These are phyloP conservation scores for Sarcophaga bullata DNA, from an alignment of 1,140 invertebrate genomes.

Conservation along the genomic window DNA sequence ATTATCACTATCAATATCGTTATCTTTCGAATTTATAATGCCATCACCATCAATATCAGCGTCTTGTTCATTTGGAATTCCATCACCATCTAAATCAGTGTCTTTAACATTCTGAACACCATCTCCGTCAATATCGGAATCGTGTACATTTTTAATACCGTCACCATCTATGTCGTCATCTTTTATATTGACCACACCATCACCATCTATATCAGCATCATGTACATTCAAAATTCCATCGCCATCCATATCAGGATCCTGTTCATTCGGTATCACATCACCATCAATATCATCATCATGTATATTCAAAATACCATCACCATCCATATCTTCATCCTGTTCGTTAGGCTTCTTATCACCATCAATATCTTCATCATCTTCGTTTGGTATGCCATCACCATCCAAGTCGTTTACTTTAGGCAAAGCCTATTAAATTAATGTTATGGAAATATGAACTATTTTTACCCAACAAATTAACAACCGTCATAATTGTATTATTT, in stretches of 20 bases:
- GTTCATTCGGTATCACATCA: constrained; percentile 59
- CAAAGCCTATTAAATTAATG: constrained; percentile 54
- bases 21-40: constrained; percentile 51
- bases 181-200: constrained; percentile 58
- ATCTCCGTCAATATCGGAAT: constrained; percentile 53
- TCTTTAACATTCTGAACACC: constrained; percentile 47
- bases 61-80: constrained; percentile 42
- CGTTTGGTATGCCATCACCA: constrained; percentile 53
- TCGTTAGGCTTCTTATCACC: constrained; percentile 45
- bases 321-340: constrained; percentile 54
- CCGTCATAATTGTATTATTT: background rate
- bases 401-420: constrained; percentile 54
- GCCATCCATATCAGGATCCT: constrained; percentile 60
- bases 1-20: constrained; percentile 49
- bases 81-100: constrained; percentile 45
- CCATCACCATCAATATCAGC: constrained; percentile 50
- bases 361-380: constrained; percentile 42
- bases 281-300: constrained; percentile 63
- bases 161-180: constrained; percentile 53
- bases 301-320: constrained; percentile 53
- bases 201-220: constrained; percentile 66
- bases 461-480: constrained; percentile 18
- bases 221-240: constrained; percentile 55
- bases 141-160: constrained; percentile 50
- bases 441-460: constrained; percentile 52